Conservation (phyloP, 64 coral and sea anemone species). For the Montipora sp. region DNA sequence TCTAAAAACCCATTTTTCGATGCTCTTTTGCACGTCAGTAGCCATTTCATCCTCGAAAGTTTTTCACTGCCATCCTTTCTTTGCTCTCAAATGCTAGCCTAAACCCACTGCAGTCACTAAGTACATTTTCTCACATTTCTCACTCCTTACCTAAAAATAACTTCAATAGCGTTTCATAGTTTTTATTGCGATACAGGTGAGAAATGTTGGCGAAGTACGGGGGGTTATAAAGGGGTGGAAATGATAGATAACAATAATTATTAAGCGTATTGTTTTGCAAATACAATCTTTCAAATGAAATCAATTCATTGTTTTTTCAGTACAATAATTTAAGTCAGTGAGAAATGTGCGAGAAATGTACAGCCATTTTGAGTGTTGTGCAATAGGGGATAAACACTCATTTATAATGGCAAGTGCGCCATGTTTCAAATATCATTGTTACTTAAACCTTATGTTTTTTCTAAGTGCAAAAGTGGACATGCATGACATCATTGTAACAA, state of each 20-base stretch:
- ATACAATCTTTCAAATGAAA: background rate
- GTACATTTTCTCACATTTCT: background rate
- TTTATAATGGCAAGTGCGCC: background rate
- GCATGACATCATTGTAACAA: too few relatives aligned
- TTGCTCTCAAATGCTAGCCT: background rate
- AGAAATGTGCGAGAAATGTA: background rate
- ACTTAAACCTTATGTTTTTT: background rate
- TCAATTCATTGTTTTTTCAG: background rate
- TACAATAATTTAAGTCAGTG: background rate
- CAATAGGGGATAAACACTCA: background rate
- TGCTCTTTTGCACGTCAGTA: background rate
- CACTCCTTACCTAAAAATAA: background rate
- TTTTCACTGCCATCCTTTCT: background rate
- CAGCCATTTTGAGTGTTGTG: background rate
- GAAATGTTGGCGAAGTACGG: background rate
- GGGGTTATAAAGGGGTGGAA: background rate
- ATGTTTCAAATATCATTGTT: background rate
- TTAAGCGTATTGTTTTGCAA: background rate
- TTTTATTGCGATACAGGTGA: background rate
- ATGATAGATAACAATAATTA: background rate
- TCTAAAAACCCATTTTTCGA: too few relatives aligned
- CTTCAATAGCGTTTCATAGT: background rate
- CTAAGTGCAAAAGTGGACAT: background rate
- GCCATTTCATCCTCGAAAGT: background rate
- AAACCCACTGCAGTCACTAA: background rate